These are phyloP conservation scores for Toxotes jaculatrix DNA, from an alignment of 2,113 vertebrate genomes.

Conservation along the genomic window DNA sequence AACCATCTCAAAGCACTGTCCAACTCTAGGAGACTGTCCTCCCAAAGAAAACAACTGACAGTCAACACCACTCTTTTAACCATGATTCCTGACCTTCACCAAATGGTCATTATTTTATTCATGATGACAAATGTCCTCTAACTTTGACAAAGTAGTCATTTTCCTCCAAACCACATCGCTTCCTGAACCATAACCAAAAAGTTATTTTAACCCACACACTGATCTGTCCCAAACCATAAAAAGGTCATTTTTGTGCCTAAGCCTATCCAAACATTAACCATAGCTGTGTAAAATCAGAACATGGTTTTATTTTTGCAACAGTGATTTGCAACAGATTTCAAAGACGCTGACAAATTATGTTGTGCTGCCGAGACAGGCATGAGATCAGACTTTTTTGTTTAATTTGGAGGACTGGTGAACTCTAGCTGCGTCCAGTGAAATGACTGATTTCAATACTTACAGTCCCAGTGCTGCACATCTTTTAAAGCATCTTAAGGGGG, in stretches of 20 bases:
- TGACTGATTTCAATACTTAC: not conserved
- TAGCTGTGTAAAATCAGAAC: not conserved
- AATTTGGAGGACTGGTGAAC: not conserved
- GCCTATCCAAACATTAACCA: not conserved
- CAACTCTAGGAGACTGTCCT: not conserved
- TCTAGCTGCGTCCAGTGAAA: not conserved
- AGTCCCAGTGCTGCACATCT: not conserved
- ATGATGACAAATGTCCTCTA: not conserved
- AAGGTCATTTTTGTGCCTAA: not conserved
- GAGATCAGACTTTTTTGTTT: too few species aligned
- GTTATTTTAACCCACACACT: not conserved
- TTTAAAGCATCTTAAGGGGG: not conserved
- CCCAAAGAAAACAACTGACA: not conserved
- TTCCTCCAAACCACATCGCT: not conserved
- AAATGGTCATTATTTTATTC: not conserved
- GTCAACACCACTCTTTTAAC: not conserved
- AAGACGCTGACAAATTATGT: not conserved
- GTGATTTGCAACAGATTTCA: not conserved
- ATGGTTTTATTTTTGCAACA: not conserved
- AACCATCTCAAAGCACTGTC: not conserved
- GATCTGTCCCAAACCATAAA: not conserved
- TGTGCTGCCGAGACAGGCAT: not conserved
- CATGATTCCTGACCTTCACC: not conserved
- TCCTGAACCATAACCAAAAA: not conserved
- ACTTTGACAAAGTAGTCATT: not conserved